phyloP scores from a whole-genome alignment of 2,888 invertebrate species.

The Serrognathus titanus region DNA sequence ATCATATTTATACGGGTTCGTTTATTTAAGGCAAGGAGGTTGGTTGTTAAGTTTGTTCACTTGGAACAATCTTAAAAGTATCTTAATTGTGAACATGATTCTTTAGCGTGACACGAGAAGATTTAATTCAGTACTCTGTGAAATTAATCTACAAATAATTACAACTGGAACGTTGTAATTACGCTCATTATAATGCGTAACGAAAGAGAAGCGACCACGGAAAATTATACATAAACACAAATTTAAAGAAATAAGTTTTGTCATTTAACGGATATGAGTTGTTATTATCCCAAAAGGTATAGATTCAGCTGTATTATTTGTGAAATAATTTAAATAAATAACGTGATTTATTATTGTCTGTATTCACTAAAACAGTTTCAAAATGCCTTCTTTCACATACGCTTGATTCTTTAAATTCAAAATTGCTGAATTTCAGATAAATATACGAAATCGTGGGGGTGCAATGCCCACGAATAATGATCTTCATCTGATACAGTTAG shows the following conservation, averaged over 20 bases:
- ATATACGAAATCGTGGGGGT: no score
- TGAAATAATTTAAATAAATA: no score
- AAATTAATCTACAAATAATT: slow-evolving; percentile 49
- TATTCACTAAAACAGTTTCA: no score
- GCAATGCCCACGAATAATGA: no score
- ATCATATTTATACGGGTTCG: slow-evolving; percentile 14
- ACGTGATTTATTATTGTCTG: no score
- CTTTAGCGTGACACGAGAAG: slow-evolving; percentile 37
- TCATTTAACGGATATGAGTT: no score
- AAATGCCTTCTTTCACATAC: no score
- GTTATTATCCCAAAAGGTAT: no score
- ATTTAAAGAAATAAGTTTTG: slow-evolving; percentile 11
- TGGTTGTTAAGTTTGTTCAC: slow-evolving; percentile 29
- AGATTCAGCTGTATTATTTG: no score
- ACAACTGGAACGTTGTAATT: slow-evolving; percentile 45
- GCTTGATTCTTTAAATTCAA: no score
- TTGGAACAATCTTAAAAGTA: slow-evolving; percentile 47
- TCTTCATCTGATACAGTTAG: no score
- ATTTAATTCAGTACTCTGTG: slow-evolving; percentile 42
- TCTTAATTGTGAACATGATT: slow-evolving; percentile 34
- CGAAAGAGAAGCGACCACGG: slow-evolving; percentile 35
- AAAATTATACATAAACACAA: slow-evolving; percentile 15
- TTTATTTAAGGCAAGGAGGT: slow-evolving; percentile 12
- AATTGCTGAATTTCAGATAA: no score
- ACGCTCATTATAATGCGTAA: slow-evolving; percentile 44